A percentile compares a stretch with the other conserved stretches of the same genome.
These are phyloP conservation scores for Xestia sexstrigata DNA, from an alignment of 2,888 invertebrate genomes.

Conservation along the genomic window DNA sequence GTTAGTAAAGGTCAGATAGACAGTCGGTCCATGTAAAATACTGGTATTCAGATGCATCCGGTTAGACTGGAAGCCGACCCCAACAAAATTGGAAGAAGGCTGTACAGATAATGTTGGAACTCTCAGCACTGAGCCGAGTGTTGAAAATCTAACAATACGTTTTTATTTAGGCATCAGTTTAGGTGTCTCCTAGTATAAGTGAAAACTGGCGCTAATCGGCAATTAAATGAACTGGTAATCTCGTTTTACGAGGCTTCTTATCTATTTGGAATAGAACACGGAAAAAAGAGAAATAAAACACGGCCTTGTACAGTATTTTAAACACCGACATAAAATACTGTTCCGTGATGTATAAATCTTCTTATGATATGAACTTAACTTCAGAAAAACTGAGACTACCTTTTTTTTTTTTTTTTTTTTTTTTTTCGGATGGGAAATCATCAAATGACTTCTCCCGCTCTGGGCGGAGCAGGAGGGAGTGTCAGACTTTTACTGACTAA, in stretches of 20 bases:
- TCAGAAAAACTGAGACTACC: neutral
- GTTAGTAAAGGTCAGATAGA: too few species aligned
- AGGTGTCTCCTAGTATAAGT: neutral
- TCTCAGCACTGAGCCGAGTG: neutral
- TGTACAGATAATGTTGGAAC: neutral
- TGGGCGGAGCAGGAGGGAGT: too few species aligned
- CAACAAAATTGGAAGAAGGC: too few species aligned
- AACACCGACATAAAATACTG: neutral
- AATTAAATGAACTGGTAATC: conserved; percentile 5
- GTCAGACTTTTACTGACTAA: too few species aligned
- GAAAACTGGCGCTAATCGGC: neutral
- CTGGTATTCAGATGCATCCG: too few species aligned
- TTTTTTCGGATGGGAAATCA: too few species aligned
- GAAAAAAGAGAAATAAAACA: neutral
- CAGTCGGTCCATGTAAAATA: too few species aligned
- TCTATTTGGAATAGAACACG: conserved; percentile 1
- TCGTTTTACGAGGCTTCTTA: neutral
- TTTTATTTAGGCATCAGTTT: neutral
- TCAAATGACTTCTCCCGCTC: too few species aligned
- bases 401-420: too few species aligned
- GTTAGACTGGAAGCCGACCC: too few species aligned
- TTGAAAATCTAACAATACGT: neutral
- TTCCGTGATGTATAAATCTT: neutral
- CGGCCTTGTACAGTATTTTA: conserved; percentile 7
- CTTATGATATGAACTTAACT: neutral